Conservation (phyloP, 2,888 invertebrate genomes). For the Caenorhabditis sp. region DNA sequence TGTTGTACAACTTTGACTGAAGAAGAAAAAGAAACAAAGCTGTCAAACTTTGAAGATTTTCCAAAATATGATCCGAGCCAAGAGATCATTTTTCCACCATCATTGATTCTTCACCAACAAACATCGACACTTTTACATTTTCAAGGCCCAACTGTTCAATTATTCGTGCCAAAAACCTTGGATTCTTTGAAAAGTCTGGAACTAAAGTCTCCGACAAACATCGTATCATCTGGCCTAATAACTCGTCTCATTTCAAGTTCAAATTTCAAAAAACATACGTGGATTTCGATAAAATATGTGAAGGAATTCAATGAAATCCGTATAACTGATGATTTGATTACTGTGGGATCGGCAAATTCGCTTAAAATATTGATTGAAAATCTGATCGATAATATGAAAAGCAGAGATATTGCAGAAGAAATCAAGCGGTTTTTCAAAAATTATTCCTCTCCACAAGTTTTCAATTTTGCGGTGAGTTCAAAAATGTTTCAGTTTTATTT, state of each 20-base stretch:
- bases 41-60: conserved; percentile 59
- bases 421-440: conserved; percentile 11
- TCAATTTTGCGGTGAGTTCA: conserved; percentile 43
- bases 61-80: conserved; percentile 79
- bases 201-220: conserved; percentile 4
- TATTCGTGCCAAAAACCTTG: conserved; percentile 23
- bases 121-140: conserved; percentile 58
- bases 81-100: conserved; percentile 90
- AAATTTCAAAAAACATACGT: conserved; percentile 13
- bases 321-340: conserved; percentile 75
- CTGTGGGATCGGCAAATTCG: conserved; percentile 76
- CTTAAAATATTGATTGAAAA: neutral
- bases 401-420: neutral
- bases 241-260: conserved; percentile 17
- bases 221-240: conserved; percentile 47
- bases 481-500: neutral
- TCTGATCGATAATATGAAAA: neutral
- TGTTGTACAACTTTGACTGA: conserved; percentile 29
- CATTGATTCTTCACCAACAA: conserved; percentile 73
- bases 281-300: conserved; percentile 25
- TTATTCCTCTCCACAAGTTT: conserved; percentile 73
- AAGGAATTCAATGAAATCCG: conserved; percentile 72
- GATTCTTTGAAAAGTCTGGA: conserved; percentile 9
- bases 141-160: conserved; percentile 9
- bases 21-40: conserved; percentile 22